phyloP scores from a whole-genome alignment of 2,888 invertebrate species.

The Bhutanitis thaidina region DNA sequence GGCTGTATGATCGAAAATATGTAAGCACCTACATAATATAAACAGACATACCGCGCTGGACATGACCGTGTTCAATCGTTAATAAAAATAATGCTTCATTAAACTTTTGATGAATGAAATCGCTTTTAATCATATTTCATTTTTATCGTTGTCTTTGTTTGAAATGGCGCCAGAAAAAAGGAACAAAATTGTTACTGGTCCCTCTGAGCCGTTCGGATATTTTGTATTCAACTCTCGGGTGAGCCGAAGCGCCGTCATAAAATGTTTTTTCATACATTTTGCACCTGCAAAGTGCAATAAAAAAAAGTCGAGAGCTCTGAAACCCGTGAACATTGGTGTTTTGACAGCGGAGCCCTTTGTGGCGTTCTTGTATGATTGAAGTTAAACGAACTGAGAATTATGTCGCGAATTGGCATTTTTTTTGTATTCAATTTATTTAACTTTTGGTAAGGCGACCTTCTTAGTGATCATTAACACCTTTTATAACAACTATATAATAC shows the following conservation, averaged over 20 bases:
- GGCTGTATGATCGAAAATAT: too few species aligned
- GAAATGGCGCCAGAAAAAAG: slow-evolving; percentile 17
- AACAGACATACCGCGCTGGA: too few species aligned
- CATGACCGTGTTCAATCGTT: background rate
- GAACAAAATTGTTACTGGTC: slow-evolving; percentile 18
- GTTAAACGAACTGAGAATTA: slow-evolving; percentile 25
- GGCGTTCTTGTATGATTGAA: slow-evolving; percentile 24
- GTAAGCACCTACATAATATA: too few species aligned
- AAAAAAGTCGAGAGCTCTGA: slow-evolving; percentile 27
- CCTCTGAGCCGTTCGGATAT: slow-evolving; percentile 19
- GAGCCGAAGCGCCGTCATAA: slow-evolving; percentile 64
- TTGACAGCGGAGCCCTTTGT: slow-evolving; percentile 70
- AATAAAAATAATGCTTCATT: slow-evolving; percentile 8
- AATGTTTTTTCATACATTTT: slow-evolving; percentile 53
- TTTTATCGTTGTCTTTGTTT: slow-evolving; percentile 15
- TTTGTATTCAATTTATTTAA: slow-evolving; percentile 12
- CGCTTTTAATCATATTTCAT: slow-evolving; percentile 3
- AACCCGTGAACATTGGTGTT: slow-evolving; percentile 51
- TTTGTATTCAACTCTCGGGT: slow-evolving; percentile 26
- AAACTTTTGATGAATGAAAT: slow-evolving; percentile 12
- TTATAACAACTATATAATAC: background rate
- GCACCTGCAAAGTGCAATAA: slow-evolving; percentile 65
- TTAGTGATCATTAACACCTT: background rate
- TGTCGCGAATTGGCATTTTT: slow-evolving; percentile 20
- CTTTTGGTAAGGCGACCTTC: background rate